Base-by-base conservation (phyloP, 2,797 vertebrate species). In the Hypotaenidia okinawae region DNA sequence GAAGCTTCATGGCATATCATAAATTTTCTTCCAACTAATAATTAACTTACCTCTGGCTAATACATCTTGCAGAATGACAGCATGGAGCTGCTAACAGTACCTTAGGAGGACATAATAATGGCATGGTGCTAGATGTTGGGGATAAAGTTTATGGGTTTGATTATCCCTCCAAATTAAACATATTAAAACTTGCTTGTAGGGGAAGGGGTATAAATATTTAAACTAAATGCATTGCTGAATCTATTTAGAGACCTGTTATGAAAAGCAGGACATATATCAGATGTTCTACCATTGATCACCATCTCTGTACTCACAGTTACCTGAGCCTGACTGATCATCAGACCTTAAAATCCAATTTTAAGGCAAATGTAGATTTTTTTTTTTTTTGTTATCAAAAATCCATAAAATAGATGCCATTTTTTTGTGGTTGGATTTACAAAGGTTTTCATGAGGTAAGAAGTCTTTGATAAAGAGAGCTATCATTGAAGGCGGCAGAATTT, bases 171-270 rank as follows among this genome's bases (percentile, higher is more conserved):
- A 78, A 80, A 91, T 75, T 79, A 95, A 95, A 88, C 14, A 27
- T 77, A 70, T 90, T 85, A 86, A 90, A 83, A 35, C 54, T 89
- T 97, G 63, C 75, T 95, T 96, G 77, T 72, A 76, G 63, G 39
- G 85, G 74, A 96, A 89, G n/a, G 30, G 23, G 5, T 89, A 87
- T 94, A 87, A 97, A 94, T 97, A 96, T 96, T 97, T 96, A 73
- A 97, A 72, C 52, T 72, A 54, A 61, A 51, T 37, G 22, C n/a
- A 63, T 43, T 41, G 12, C 28, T 32, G 37, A 91, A 89, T 89
- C 43, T 87, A 81, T 90, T 91, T 92, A 72, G 76, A 83, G 33
- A 41, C 54, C 10, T 41, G 4, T 73, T 63, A 58, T 8, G 14
- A 92, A 96, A 72, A 54, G 24, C 30, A 78, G 41, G 12, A 5